Conservation (phyloP, 2,888 invertebrate species). For the Scaptomyza tumidula region DNA sequence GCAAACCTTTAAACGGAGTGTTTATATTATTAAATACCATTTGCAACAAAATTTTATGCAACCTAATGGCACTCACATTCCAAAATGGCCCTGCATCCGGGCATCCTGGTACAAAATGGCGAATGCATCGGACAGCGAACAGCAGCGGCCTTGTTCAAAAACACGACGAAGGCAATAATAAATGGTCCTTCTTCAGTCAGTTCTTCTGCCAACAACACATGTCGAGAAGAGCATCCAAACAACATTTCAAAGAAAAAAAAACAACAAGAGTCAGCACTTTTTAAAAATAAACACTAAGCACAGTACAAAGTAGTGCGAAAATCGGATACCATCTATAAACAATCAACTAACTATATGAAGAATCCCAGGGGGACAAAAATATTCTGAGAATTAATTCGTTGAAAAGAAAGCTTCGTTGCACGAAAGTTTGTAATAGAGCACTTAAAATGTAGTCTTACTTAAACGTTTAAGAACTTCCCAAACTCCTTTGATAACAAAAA, state of each 20-base stretch:
- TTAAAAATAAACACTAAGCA: not conserved
- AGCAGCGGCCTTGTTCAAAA: conserved; percentile 51
- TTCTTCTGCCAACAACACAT: conserved; percentile 55
- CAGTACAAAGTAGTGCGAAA: too few species aligned
- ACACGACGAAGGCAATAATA: conserved; percentile 31
- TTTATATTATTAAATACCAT: conserved; percentile 26
- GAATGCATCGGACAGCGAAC: conserved; percentile 5
- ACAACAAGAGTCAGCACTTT: conserved; percentile 18
- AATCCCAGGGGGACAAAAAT: too few species aligned
- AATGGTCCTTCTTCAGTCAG: conserved; percentile 45
- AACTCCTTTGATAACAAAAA: not conserved
- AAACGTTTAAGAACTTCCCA: not conserved
- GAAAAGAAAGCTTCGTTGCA: too few species aligned
- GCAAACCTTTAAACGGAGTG: conserved; percentile 6
- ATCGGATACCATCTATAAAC: too few species aligned
- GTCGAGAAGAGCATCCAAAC: conserved; percentile 24
- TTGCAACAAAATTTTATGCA: conserved; percentile 35
- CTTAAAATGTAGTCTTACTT: too few species aligned
- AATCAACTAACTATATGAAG: too few species aligned
- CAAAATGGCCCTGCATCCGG: conserved; percentile 40
- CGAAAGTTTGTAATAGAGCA: too few species aligned
- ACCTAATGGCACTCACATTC: conserved; percentile 53
- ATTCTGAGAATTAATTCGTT: too few species aligned
- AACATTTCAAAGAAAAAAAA: conserved; percentile 3
- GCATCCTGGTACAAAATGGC: conserved; percentile 41